Evolutionary conservation across 2,113 vertebrate species (phyloP).

Genomic region (Zootoca vivipara): DNA sequence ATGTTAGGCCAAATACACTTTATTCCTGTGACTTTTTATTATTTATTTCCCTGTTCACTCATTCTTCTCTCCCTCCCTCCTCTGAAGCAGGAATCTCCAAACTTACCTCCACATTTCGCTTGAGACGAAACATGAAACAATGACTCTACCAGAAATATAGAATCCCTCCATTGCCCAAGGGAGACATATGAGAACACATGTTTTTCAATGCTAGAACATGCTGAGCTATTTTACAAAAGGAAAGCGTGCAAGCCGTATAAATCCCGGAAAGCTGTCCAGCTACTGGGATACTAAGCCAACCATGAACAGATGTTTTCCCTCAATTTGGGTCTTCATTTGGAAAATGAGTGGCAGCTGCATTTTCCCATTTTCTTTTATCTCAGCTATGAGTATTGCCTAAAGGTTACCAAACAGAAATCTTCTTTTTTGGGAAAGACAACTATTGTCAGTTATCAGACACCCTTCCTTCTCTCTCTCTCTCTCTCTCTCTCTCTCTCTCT

Average conservation of each 20-base stretch:
- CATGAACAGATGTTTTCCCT: slow-evolving; percentile 14
- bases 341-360: slow-evolving; percentile 2
- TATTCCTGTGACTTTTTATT: neutral
- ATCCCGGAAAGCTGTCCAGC: neutral
- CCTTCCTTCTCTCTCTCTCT: too few relatives aligned
- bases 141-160: neutral
- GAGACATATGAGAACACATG: neutral
- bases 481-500: too few relatives aligned
- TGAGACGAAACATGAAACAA: neutral
- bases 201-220: neutral
- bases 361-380: slow-evolving; percentile 19
- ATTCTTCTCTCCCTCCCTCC: neutral
- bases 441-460: neutral
- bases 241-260: neutral
- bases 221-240: neutral
- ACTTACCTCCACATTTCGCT: neutral
- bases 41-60: neutral
- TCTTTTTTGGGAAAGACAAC: neutral
- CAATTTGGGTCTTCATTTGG: slow-evolving; percentile 24
- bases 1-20: too few relatives aligned
- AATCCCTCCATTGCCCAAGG: neutral
- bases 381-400: neutral
- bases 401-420: slow-evolving; percentile 18
- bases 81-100: neutral
- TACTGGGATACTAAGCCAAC: neutral